Evolutionary conservation across 1,140 invertebrate species (phyloP), one percentile per base, ranked within the genome.

Genomic region (Wiebesia pumilae): DNA sequence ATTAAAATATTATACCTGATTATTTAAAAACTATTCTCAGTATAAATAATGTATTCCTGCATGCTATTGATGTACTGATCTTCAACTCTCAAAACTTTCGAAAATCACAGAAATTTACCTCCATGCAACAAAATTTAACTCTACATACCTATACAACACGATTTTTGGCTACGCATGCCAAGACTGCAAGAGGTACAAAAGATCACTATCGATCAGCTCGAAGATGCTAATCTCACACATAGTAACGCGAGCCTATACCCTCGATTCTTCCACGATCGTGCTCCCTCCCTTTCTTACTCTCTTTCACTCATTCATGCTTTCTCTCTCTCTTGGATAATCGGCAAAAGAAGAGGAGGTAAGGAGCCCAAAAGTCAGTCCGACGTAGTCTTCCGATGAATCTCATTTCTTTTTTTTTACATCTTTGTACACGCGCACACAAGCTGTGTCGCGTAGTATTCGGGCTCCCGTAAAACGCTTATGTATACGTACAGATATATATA

Each of bases 281-380:
- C 51, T 87, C 69, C 81, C 81, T 87, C 86, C 80, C 88, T 89
- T 89, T 88, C 88, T n/a, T 33, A 3, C 47, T 33, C n/a, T 2
- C 30, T 54, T 30, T 87, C 65, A 77, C 83, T 54, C 19, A 16
- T 16, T 54, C 19, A 16, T 16, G 12, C 27, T 51, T 35, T 79
- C 47, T 87, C 65, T 81, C 83, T 87, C 84, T 83, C 88, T 90
- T 58, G 47, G n/a, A 7, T 14, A 51, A 62, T 38, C 10, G 33
- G 21, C 12, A 38, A 21, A 71, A 65, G n/a, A 69, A 38, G 69
- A 10, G 33, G 51, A 75, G 43, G 14, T 30, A 33, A 35, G 35
- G 14, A 24, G 47, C 35, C 82, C 51, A 35, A 77, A 83, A 83
- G 82, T 62, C 58, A 33, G 54, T 30, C 54, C 3, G 24, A 35